These are phyloP conservation scores for Oncorhynchus keta DNA, from an alignment of 2,113 vertebrate species.

Conservation along the genomic window DNA sequence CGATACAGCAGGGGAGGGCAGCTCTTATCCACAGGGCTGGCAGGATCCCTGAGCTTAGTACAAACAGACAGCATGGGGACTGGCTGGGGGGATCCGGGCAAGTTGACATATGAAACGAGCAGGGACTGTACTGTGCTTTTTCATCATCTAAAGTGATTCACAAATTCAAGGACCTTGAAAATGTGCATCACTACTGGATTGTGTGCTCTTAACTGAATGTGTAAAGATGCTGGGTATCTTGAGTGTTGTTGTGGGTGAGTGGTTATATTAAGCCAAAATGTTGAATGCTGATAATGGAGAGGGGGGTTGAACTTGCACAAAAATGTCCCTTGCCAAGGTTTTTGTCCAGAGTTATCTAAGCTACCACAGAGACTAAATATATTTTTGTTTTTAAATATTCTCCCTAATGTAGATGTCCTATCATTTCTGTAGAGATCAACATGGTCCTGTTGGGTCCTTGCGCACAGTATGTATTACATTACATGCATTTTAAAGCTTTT, in stretches of 20 bases:
- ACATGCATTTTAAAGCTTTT: conserved; percentile 37
- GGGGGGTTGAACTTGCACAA: conserved; percentile 69
- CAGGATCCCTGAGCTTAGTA: too few species aligned
- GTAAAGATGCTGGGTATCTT: conserved; percentile 47
- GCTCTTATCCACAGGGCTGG: too few species aligned
- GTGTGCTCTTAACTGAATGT: conserved; percentile 18
- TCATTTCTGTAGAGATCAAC: conserved; percentile 12
- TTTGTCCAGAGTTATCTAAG: conserved; percentile 42
- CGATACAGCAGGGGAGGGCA: too few species aligned
- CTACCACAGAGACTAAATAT: conserved; percentile 32
- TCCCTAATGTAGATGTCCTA: background rate
- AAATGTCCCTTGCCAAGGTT: conserved; percentile 47
- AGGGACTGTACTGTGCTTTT: too few species aligned
- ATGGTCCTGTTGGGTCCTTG: too few species aligned
- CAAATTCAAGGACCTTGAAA: conserved; percentile 36
- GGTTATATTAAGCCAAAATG: conserved; percentile 67
- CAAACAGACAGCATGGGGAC: too few species aligned
- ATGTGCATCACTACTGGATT: conserved; percentile 47
- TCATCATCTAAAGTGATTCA: too few species aligned
- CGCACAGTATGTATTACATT: conserved; percentile 13
- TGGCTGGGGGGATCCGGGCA: too few species aligned
- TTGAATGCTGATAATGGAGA: conserved; percentile 56
- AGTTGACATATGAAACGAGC: too few species aligned
- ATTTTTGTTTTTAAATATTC: conserved; percentile 18
- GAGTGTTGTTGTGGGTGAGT: conserved; percentile 49